Percentiles rank a stretch among this genome's conserved stretches.
phyloP scores from a whole-genome alignment of 2,888 invertebrate genomes.

The Clunio marinus region DNA sequence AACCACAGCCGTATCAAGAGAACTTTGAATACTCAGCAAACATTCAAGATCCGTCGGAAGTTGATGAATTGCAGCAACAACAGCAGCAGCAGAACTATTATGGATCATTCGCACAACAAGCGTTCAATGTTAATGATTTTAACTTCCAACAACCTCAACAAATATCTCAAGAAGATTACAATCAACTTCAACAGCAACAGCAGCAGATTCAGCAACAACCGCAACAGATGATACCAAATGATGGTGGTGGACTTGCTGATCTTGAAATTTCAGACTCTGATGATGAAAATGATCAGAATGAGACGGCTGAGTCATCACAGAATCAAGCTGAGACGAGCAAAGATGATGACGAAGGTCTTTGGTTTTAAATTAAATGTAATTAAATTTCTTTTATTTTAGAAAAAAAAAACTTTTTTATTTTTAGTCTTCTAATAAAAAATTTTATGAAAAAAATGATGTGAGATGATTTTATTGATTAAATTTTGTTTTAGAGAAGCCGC shows the following conservation, averaged over 20 bases:
- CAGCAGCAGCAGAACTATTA: slow-evolving; percentile 2
- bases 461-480: background rate
- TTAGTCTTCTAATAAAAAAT: background rate
- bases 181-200: slow-evolving; percentile 39
- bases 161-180: slow-evolving; percentile 8
- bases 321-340: slow-evolving; percentile 40
- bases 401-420: background rate
- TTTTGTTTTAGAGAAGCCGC: slow-evolving; percentile 67
- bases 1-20: slow-evolving; percentile 43
- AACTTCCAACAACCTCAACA: slow-evolving; percentile 7
- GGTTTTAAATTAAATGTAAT: slow-evolving; percentile 41
- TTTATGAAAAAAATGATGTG: background rate
- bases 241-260: slow-evolving; percentile 65
- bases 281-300: slow-evolving; percentile 47
- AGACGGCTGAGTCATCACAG: slow-evolving; percentile 30
- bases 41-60: slow-evolving; percentile 19
- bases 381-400: background rate
- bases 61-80: slow-evolving; percentile 19
- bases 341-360: slow-evolving; percentile 41
- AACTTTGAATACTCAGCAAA: slow-evolving; percentile 43
- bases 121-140: background rate
- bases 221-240: slow-evolving; percentile 28
- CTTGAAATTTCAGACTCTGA: slow-evolving; percentile 75
- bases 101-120: background rate
- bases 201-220: slow-evolving; percentile 39